Conservation (phyloP, 2,888 invertebrate genomes). For the Drosophila anceps region DNA sequence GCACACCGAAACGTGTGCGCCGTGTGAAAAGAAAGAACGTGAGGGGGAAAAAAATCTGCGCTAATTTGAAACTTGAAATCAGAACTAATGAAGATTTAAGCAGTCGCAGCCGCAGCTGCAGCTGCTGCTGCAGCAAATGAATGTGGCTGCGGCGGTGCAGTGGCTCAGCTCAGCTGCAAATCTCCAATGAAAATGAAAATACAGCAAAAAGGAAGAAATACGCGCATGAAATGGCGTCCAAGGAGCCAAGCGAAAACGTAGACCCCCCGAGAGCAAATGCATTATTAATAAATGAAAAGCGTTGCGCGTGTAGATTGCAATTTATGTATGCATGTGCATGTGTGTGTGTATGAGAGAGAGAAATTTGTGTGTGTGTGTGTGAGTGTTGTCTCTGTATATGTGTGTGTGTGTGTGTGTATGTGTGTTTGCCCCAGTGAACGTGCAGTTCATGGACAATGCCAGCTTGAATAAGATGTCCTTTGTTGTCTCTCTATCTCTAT, state of each 20-base stretch:
- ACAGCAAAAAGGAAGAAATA: background rate
- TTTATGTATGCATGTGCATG: slow-evolving; percentile 45
- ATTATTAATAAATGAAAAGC: slow-evolving; percentile 69
- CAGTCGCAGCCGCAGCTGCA: slow-evolving; percentile 47
- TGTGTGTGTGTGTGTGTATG: slow-evolving; percentile 3
- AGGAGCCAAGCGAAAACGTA: slow-evolving; percentile 31
- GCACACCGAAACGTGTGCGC: slow-evolving; percentile 54
- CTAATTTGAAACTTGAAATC: slow-evolving; percentile 68
- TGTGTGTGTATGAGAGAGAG: slow-evolving; percentile 5
- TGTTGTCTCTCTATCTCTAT: slow-evolving; percentile 13
- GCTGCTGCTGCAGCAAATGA: slow-evolving; percentile 4
- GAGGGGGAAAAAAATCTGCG: slow-evolving; percentile 23
- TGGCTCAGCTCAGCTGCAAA: slow-evolving; percentile 46
- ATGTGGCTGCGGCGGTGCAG: slow-evolving; percentile 17
- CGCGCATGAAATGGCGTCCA: slow-evolving; percentile 40
- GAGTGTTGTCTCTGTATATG: too few relatives aligned
- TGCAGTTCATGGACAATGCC: slow-evolving; percentile 57
- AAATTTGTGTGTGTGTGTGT: background rate
- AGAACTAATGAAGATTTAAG: slow-evolving; percentile 71
- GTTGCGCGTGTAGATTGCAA: slow-evolving; percentile 62
- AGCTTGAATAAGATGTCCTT: slow-evolving; percentile 57
- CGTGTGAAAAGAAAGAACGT: slow-evolving; percentile 32
- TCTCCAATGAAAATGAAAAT: slow-evolving; percentile 60
- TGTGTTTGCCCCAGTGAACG: slow-evolving; percentile 25
- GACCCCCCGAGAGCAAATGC: slow-evolving; percentile 49